Percentiles rank a stretch among this genome's conserved stretches.
phyloP scores from a whole-genome alignment of 2,888 invertebrate species.

The Anoplius nigerrimus region DNA sequence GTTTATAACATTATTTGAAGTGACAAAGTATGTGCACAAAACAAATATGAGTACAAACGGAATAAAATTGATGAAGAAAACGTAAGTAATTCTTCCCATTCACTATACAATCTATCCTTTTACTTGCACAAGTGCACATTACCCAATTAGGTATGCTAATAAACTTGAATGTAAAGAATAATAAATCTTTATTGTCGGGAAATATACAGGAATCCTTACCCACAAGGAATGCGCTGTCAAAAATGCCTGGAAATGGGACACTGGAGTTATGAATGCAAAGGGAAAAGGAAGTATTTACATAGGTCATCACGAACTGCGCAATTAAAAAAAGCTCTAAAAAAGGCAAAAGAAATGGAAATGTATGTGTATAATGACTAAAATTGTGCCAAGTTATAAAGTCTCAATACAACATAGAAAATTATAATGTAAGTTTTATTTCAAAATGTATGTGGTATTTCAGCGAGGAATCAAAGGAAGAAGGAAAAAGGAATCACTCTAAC shows the following conservation, averaged over 20 bases:
- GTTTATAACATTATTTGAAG: constrained; percentile 6
- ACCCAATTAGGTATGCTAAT: neutral
- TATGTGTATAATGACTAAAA: constrained; percentile 41
- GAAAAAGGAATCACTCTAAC: constrained; percentile 33
- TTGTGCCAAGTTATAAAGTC: neutral
- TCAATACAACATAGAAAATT: neutral
- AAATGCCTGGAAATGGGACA: constrained; percentile 95
- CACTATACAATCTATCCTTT: too few relatives aligned
- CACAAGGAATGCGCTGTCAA: constrained; percentile 90
- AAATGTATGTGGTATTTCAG: constrained; percentile 33
- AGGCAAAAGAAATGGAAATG: constrained; percentile 73
- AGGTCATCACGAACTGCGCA: constrained; percentile 89
- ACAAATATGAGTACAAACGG: constrained; percentile 46
- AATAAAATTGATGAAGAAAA: constrained; percentile 46
- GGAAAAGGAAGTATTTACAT: constrained; percentile 91
- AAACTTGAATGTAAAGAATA: neutral
- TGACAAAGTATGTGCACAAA: constrained; percentile 25
- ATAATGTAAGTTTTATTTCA: constrained; percentile 9
- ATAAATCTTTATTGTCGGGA: neutral
- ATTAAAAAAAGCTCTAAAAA: constrained; percentile 82
- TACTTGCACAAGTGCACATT: neutral
- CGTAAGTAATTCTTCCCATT: constrained; percentile 40
- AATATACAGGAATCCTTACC: constrained; percentile 76
- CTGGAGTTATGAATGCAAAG: constrained; percentile 96
- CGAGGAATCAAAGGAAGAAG: constrained; percentile 48